These are phyloP conservation scores for Sebastes iracundus DNA, from an alignment of 2,797 vertebrate genomes.

Conservation along the genomic window DNA sequence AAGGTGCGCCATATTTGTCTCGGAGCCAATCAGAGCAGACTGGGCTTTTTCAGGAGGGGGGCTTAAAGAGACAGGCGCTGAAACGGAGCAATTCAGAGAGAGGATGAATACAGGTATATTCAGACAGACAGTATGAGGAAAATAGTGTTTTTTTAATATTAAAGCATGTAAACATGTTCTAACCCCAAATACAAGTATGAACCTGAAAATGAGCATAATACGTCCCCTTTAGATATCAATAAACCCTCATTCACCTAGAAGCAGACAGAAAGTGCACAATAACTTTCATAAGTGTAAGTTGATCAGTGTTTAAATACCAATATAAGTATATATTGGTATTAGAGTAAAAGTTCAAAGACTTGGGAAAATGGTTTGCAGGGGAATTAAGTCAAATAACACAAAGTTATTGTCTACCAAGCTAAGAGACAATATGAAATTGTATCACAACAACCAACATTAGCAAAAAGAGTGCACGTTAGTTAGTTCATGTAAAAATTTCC, in stretches of 20 bases:
- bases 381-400: neutral
- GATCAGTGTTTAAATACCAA: neutral
- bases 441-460: neutral
- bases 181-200: too few relatives aligned
- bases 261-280: neutral
- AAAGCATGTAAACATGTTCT: too few relatives aligned
- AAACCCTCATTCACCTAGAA: neutral
- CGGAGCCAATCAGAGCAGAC: neutral
- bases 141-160: too few relatives aligned
- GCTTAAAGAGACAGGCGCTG: too few relatives aligned
- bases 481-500: neutral
- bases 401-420: neutral
- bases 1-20: neutral
- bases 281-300: too few relatives aligned
- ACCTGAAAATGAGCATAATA: too few relatives aligned
- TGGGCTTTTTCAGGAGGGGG: accelerated
- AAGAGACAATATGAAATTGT: neutral
- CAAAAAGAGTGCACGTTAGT: neutral
- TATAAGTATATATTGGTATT: neutral
- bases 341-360: neutral
- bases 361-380: neutral
- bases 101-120: too few relatives aligned
- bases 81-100: too few relatives aligned
- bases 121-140: too few relatives aligned
- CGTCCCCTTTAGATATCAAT: neutral